phyloP scores from a whole-genome alignment of 2,113 vertebrate genomes.

The Daphoenositta chrysoptera region DNA sequence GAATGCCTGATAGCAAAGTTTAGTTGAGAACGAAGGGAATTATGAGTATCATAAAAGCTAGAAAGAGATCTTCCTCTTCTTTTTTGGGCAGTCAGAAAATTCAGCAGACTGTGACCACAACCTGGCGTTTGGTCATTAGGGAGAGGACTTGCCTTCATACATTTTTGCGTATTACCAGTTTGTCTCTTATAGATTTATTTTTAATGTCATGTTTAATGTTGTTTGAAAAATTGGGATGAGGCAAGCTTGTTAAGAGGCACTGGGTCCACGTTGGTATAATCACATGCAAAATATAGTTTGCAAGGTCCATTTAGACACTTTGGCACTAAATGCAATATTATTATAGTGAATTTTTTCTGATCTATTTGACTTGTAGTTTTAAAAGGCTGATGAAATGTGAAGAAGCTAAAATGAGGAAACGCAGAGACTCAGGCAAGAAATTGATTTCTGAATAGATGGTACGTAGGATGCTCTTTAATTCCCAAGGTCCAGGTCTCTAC shows the following conservation, averaged over 20 bases:
- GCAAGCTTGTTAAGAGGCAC: not conserved
- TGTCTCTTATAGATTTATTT: not conserved
- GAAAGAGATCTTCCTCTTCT: not conserved
- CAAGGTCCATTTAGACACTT: slow-evolving; percentile 9
- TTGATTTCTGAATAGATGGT: slow-evolving; percentile 39
- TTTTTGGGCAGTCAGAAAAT: not conserved
- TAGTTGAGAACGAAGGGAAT: not conserved
- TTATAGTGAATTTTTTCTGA: not conserved
- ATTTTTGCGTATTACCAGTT: not conserved
- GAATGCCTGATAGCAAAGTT: not conserved
- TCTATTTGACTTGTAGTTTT: slow-evolving; percentile 28
- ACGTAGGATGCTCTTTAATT: slow-evolving; percentile 42
- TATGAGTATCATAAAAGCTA: not conserved
- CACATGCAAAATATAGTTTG: not conserved
- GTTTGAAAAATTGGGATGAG: slow-evolving; percentile 4
- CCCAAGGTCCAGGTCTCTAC: slow-evolving; percentile 32
- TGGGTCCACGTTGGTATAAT: not conserved
- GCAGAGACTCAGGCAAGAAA: not conserved
- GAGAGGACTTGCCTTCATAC: not conserved
- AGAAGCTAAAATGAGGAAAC: slow-evolving; percentile 16
- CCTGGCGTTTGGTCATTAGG: not conserved
- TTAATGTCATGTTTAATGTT: slow-evolving; percentile 31
- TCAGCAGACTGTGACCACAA: not conserved
- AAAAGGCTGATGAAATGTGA: slow-evolving; percentile 34
- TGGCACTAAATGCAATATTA: not conserved